Evolutionary conservation across 2,797 vertebrate species (phyloP), one percentile per base, ranked within the genome.

Genomic region (Lophotriccus pileatus): DNA sequence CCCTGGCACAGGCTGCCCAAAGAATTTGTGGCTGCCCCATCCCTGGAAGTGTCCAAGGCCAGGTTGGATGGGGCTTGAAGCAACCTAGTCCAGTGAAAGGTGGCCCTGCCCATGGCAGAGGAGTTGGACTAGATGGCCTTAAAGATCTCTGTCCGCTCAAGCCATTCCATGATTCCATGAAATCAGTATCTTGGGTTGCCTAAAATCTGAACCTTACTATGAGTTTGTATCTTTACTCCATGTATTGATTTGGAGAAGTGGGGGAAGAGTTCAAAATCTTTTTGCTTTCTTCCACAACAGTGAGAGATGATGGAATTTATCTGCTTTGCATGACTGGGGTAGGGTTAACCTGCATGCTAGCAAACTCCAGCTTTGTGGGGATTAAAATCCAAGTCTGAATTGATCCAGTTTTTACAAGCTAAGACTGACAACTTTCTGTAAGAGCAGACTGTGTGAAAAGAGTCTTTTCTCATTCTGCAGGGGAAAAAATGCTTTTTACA

Each of bases 71-170:
- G 19, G 63, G 32, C 19, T 75, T 62, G 32, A 56, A 44, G 0
- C 49, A 56, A 0, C 43, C 60, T 41, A 43, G 50, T 6, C 5
- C 1, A 2, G 37, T 75, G 69, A 5, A 1, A 63, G 4, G 3
- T 56, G 28, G 55, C 43, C 36, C 41, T 67, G 32, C 12, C 30
- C 6, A 0, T 21, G 47, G 30, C 9, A 49, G 16, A 30, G 8
- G 9, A 2, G 1, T 44, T 5, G 37, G 10, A 63, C 24, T 16
- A 5, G 23, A 22, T 44, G 14, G 8, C 20, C 13, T 55, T 44
- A 80, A 50, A 37, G 24, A 5, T 56, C 30, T 11, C 4, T 75
- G 4, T n/a, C 28, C 27, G 14, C 17, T 16, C 44, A 74, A 32
- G 44, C 13, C 13, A 15, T 63, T 69, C 39, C 39, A 8, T 43